phyloP scores from a whole-genome alignment of 2,888 invertebrate genomes.

The Euplagia quadripunctaria region DNA sequence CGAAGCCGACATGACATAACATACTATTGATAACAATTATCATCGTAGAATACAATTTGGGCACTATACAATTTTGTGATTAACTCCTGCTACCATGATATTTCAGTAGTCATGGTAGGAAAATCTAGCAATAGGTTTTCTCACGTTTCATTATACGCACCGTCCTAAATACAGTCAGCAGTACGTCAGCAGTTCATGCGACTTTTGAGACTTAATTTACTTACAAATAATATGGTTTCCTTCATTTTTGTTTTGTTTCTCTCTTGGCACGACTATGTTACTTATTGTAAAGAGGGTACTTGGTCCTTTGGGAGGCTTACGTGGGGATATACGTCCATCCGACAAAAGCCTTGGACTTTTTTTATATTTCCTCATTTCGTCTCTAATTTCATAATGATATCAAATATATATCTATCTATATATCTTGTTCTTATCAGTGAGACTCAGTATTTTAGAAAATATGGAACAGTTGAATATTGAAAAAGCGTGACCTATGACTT shows the following conservation, averaged over 20 bases:
- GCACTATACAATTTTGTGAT: neutral
- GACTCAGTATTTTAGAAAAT: no score
- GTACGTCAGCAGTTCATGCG: neutral
- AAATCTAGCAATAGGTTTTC: no score
- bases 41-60: neutral
- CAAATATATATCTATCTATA: no score
- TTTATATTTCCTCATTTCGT: neutral
- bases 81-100: neutral
- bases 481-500: neutral
- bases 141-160: neutral
- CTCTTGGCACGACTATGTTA: neutral
- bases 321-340: neutral
- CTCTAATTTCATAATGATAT: neutral
- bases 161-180: neutral
- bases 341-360: neutral
- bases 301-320: neutral
- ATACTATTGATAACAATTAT: conserved; percentile 4
- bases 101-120: no score
- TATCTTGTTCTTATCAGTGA: neutral
- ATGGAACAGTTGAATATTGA: neutral
- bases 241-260: neutral
- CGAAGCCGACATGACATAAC: neutral
- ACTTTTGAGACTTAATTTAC: neutral
- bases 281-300: neutral
- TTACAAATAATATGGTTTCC: neutral